These are phyloP conservation scores for Agrochola litura DNA, from an alignment of 2,888 invertebrate genomes.

Conservation along the genomic window DNA sequence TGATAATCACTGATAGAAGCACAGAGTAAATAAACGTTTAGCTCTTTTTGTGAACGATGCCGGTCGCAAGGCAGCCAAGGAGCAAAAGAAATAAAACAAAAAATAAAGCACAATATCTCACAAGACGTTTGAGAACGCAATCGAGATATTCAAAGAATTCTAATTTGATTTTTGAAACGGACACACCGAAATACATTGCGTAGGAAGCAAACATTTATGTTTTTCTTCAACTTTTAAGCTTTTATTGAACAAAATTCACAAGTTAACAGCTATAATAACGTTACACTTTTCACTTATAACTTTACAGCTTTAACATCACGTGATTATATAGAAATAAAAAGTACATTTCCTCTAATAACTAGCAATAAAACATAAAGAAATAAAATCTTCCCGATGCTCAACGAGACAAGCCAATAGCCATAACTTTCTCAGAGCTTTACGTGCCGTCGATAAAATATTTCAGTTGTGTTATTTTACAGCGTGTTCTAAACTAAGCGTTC, in stretches of 20 bases:
- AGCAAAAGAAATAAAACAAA: conserved; percentile 68
- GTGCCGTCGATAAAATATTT: conserved; percentile 75
- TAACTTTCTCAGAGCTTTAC: conserved; percentile 73
- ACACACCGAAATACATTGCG: conserved; percentile 71
- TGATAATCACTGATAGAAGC: conserved; percentile 52
- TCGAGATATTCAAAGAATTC: conserved; percentile 80
- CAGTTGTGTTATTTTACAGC: conserved; percentile 72
- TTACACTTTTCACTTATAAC: neutral
- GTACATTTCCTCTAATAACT: conserved; percentile 40
- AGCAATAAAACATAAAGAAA: conserved; percentile 55
- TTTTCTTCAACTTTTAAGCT: conserved; percentile 46
- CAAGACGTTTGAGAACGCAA: conserved; percentile 71
- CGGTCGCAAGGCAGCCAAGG: conserved; percentile 57
- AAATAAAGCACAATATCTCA: conserved; percentile 74
- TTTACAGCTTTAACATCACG: conserved; percentile 10
- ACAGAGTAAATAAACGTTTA: conserved; percentile 24
- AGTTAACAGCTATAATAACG: conserved; percentile 3
- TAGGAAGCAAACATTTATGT: conserved; percentile 73
- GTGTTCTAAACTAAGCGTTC: conserved; percentile 55
- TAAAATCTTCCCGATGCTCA: conserved; percentile 63
- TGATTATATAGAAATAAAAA: conserved; percentile 26
- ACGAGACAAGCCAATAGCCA: conserved; percentile 69
- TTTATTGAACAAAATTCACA: conserved; percentile 41
- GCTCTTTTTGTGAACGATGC: conserved; percentile 61
- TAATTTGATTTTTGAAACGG: conserved; percentile 80